These are phyloP conservation scores for Steatornis caripensis DNA, from an alignment of 2,113 vertebrate genomes.

Conservation along the genomic window DNA sequence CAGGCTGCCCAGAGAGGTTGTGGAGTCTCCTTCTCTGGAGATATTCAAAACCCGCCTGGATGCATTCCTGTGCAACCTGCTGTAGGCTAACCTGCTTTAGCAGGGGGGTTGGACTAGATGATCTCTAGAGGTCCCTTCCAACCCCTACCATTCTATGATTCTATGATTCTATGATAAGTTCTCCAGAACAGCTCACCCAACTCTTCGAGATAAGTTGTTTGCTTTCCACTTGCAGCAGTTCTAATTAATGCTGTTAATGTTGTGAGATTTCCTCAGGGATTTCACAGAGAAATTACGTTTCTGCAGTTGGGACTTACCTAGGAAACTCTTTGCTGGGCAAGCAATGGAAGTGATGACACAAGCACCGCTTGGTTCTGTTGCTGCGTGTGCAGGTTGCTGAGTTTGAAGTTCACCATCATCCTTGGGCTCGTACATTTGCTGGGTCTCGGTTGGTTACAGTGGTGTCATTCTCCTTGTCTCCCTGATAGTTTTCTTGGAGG, in stretches of 20 bases:
- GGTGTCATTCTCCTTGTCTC: background rate
- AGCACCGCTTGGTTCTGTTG: background rate
- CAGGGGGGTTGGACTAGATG: no score
- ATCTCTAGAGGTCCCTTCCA: no score
- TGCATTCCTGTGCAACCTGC: no score
- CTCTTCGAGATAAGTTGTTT: background rate
- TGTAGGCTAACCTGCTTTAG: no score
- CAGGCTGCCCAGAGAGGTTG: no score
- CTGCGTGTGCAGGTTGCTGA: background rate
- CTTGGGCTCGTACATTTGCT: background rate
- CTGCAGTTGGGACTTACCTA: background rate
- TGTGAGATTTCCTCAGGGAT: background rate
- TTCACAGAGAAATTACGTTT: background rate
- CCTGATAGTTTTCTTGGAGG: background rate
- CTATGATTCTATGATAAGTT: no score
- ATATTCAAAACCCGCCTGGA: no score
- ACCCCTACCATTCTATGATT: no score
- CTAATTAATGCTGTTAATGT: background rate
- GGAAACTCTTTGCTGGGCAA: background rate
- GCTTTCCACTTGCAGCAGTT: background rate
- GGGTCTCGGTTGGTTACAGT: accelerated
- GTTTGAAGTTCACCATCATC: background rate
- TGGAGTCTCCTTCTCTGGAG: no score
- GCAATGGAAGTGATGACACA: background rate
- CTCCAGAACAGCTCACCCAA: background rate